Evolutionary conservation across 1,140 invertebrate genomes (phyloP).

Genomic region (Sminthurides bifidus): DNA sequence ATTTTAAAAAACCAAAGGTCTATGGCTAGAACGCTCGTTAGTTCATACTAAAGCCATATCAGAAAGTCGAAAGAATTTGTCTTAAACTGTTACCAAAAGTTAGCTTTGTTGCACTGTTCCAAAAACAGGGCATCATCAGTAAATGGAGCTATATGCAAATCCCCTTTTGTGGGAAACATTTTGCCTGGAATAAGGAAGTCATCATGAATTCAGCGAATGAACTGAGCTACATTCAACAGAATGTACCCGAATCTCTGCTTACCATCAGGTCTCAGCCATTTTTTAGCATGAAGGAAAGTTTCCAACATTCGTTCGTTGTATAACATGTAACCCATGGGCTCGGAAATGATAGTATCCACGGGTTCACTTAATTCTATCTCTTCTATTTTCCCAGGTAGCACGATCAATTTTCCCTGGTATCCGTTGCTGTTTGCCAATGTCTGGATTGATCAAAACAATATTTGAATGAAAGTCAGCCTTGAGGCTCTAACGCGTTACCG

Average conservation of each 20-base stretch:
- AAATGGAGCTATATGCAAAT: slow-evolving; percentile 96
- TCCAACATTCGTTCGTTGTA: slow-evolving; percentile 99
- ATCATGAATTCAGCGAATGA: too few relatives aligned
- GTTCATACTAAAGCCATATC: slow-evolving; percentile 1
- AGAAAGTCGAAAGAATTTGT: slow-evolving; percentile 1
- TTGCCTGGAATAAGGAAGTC: slow-evolving; percentile 40
- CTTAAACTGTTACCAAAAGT: slow-evolving; percentile 68
- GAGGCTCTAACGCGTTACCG: too few relatives aligned
- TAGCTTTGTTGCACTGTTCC: slow-evolving; percentile 97
- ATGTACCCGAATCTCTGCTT: too few relatives aligned
- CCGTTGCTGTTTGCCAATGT: slow-evolving; percentile 81
- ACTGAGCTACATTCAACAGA: background rate
- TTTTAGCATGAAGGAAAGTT: slow-evolving; percentile 96
- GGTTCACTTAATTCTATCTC: slow-evolving; percentile 89
- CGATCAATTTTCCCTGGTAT: slow-evolving; percentile 69
- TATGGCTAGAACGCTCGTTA: background rate
- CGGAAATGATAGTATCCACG: slow-evolving; percentile 95
- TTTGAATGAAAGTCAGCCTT: too few relatives aligned
- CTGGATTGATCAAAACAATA: too few relatives aligned
- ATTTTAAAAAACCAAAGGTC: slow-evolving; percentile 19
- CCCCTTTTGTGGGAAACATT: slow-evolving; percentile 95
- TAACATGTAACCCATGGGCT: slow-evolving; percentile 99
- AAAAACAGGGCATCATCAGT: slow-evolving; percentile 94
- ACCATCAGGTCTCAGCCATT: slow-evolving; percentile 87
- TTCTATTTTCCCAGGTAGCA: slow-evolving; percentile 96